phyloP scores from a whole-genome alignment of 2,797 vertebrate genomes.

The Lithobates sylvaticus region DNA sequence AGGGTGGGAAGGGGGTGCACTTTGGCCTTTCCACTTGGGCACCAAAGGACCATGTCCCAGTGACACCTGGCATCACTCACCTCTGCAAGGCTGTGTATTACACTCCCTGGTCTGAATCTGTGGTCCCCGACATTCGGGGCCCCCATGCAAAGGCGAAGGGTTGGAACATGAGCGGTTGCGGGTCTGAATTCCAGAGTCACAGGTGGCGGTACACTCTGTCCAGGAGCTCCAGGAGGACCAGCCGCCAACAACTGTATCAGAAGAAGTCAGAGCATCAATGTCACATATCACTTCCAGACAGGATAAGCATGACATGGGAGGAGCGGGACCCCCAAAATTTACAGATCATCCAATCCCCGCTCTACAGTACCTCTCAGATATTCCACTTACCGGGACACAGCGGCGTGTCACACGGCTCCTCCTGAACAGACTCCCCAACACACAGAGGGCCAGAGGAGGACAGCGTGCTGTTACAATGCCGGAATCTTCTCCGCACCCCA shows the following conservation, averaged over 20 bases:
- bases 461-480: constrained; percentile 72
- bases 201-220: constrained; percentile 83
- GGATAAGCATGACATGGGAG: too few species aligned
- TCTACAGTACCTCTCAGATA: too few species aligned
- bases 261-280: not conserved
- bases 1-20: too few species aligned
- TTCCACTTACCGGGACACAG: constrained; percentile 79
- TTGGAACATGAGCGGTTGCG: constrained; percentile 79
- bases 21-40: too few species aligned
- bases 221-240: constrained; percentile 85
- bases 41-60: too few species aligned
- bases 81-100: constrained; percentile 83
- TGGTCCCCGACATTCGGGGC: constrained; percentile 77
- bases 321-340: not conserved
- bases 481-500: constrained; percentile 77
- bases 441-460: constrained; percentile 69
- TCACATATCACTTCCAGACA: too few species aligned
- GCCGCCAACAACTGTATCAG: constrained; percentile 69
- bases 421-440: constrained; percentile 75
- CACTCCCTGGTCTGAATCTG: constrained; percentile 88
- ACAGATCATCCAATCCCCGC: not conserved
- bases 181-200: constrained; percentile 84
- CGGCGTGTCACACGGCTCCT: constrained; percentile 82
- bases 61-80: constrained; percentile 66
- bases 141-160: constrained; percentile 73